Percentiles rank a stretch among this genome's conserved stretches.
phyloP scores from a whole-genome alignment of 2,113 vertebrate species.

The Microcebus griseorufus region DNA sequence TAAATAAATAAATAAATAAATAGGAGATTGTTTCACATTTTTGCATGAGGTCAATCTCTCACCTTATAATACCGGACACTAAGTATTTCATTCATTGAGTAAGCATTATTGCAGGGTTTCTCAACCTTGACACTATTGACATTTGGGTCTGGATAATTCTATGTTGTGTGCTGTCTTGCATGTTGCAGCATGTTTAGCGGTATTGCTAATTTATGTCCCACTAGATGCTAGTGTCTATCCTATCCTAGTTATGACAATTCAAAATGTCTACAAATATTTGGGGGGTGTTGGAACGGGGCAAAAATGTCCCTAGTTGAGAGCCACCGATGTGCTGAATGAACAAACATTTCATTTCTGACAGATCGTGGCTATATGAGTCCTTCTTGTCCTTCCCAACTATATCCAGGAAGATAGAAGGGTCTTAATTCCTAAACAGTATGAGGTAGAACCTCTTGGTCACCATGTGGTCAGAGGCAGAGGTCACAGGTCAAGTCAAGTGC shows the following conservation, averaged over 20 bases:
- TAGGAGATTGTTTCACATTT: neutral
- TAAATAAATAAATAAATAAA: too few relatives aligned
- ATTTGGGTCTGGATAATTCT: neutral
- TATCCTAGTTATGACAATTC: neutral
- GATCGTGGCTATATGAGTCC: neutral
- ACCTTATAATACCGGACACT: neutral
- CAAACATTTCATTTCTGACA: neutral
- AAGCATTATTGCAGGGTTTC: neutral
- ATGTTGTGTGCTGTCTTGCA: neutral
- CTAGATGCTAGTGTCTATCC: neutral
- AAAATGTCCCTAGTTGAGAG: neutral
- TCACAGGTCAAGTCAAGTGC: constrained; percentile 58
- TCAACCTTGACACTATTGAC: neutral
- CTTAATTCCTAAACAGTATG: neutral
- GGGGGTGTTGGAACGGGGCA: neutral
- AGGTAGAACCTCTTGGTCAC: neutral
- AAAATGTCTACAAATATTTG: neutral
- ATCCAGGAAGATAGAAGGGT: neutral
- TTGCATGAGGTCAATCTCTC: neutral
- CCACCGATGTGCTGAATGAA: neutral
- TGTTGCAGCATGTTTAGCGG: neutral
- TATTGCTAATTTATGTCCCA: neutral
- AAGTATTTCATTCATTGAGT: neutral
- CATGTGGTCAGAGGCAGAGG: neutral
- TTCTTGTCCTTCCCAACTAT: neutral